Evolutionary conservation across 2,113 vertebrate species (phyloP).

Genomic region (Pycnonotus jocosus): DNA sequence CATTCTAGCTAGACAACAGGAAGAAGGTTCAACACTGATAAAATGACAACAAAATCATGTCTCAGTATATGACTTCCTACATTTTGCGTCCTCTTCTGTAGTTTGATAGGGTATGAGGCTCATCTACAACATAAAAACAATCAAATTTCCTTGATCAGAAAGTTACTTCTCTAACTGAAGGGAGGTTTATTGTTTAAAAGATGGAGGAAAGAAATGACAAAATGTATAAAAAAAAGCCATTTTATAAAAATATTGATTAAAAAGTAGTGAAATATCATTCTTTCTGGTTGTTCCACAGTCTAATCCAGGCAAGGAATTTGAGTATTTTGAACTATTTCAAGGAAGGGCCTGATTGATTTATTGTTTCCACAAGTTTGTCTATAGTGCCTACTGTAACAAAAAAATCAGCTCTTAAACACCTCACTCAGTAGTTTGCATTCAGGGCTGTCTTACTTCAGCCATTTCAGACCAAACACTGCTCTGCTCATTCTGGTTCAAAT

Average conservation of each 20-base stretch:
- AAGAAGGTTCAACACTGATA: neutral
- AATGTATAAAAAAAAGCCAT: fast-evolving
- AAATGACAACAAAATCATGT: neutral
- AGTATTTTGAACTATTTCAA: neutral
- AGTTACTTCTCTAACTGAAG: neutral
- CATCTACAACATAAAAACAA: neutral
- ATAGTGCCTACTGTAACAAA: neutral
- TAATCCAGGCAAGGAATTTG: neutral
- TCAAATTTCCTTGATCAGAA: neutral
- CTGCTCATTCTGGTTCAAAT: neutral
- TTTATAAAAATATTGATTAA: neutral
- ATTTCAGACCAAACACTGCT: neutral
- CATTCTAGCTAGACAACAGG: neutral
- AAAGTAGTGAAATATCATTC: neutral
- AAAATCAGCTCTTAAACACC: neutral
- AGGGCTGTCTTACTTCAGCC: neutral
- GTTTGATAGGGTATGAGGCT: neutral
- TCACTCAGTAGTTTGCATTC: neutral
- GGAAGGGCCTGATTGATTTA: neutral
- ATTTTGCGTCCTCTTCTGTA: neutral
- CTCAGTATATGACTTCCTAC: neutral
- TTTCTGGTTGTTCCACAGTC: neutral
- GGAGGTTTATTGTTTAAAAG: neutral
- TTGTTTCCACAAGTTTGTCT: neutral
- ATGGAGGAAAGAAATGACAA: neutral